Evolutionary conservation across 2,113 vertebrate genomes (phyloP), one percentile per base, ranked within the genome.

Genomic region (Proterorhinus semilunaris): DNA sequence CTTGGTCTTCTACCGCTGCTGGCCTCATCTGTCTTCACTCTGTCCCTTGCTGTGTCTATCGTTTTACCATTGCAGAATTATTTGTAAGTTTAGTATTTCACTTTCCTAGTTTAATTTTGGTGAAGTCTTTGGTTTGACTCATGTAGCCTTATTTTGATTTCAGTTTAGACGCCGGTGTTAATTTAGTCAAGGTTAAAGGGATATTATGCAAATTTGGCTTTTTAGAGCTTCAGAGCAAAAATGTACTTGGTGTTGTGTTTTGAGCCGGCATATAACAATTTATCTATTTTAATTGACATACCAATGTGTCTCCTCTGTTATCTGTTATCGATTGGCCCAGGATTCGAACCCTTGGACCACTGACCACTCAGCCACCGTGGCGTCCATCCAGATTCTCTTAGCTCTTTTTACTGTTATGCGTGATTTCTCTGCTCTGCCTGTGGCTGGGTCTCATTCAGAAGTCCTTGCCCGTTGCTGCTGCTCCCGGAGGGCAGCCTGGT

Each of bases 401-500:
- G 17, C 21, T 15, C 42, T 71, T 62, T 69, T 66, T 53, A 54
- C 67, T 78, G 61, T 57, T 78, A 51, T 76, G 44, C 49, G 61
- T 91, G 66, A 59, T 47, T 51, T 69, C 70, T 36, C 79, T 68
- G 42, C 62, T 9, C 55, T 59, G 50, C 71, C 10, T 55, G 27
- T 49, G 47, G 65, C 71, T 82, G 69, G 68, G 62, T 83, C 74
- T 84, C 72, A 74, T 85, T 83, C 80, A 78, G 72, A 72, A 79
- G 83, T 86, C 88, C 83, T 84, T 82, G 84, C 65, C 65, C 83
- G 46, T 15, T 73, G 76, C 81, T 70, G 69, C 59, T 53, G 52
- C 75, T 81, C 80, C 84, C 87, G 75, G 43, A 83, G 83, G 87
- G 76, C 65, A 77, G 57, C 69, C 66, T 67, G 55, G 85, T 91